Conservation (phyloP, 2,113 vertebrate species). For the Prunella fulvescens region DNA sequence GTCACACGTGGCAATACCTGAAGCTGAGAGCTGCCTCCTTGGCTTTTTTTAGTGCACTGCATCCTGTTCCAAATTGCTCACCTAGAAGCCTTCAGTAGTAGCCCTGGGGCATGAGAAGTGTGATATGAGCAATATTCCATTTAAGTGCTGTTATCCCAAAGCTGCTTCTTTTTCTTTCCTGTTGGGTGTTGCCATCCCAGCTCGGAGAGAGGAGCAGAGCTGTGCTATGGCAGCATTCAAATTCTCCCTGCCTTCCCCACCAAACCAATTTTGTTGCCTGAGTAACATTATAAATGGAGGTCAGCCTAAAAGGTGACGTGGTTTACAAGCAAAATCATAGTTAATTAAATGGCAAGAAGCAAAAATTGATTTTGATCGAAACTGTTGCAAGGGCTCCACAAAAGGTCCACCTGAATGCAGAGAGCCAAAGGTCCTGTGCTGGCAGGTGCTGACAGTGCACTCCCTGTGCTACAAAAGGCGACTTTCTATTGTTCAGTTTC, state of each 20-base stretch:
- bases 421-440: neutral
- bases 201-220: neutral
- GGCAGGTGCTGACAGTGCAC: constrained; percentile 15
- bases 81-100: neutral
- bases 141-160: neutral
- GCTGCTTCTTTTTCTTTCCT: neutral
- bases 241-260: neutral
- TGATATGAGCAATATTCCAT: neutral
- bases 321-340: constrained; percentile 43
- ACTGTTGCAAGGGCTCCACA: neutral
- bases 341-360: constrained; percentile 56
- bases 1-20: neutral
- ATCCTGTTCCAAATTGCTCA: neutral
- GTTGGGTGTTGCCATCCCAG: neutral
- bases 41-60: constrained; percentile 9
- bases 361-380: constrained; percentile 25
- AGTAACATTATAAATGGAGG: constrained; percentile 31
- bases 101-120: neutral
- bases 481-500: constrained; percentile 1
- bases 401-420: neutral
- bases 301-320: constrained; percentile 40
- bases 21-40: neutral
- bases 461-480: neutral
- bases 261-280: constrained; percentile 19
- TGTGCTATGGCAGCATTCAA: neutral